Conservation (phyloP, 2,888 invertebrate species). For the Litoditis marina region DNA sequence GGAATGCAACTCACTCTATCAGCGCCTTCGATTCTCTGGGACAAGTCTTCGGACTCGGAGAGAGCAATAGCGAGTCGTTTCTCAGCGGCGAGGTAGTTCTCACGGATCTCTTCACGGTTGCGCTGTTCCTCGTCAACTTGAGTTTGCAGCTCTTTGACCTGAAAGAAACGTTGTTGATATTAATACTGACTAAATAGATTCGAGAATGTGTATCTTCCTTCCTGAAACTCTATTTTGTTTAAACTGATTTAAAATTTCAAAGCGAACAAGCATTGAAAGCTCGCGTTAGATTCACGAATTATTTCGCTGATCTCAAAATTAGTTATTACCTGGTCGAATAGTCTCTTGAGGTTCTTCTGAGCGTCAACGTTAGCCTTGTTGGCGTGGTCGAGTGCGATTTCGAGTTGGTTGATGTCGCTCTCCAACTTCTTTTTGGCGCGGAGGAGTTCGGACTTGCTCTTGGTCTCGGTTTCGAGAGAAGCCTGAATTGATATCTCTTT, state of each 20-base stretch:
- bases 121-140: slow-evolving; percentile 88
- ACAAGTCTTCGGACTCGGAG: slow-evolving; percentile 52
- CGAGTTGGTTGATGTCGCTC: slow-evolving; percentile 99
- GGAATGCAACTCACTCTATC: slow-evolving; percentile 25
- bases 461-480: slow-evolving; percentile 87
- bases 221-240: not conserved
- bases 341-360: slow-evolving; percentile 64
- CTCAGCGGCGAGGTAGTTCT: slow-evolving; percentile 58
- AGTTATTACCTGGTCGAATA: slow-evolving; percentile 37
- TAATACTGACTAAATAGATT: too few relatives aligned
- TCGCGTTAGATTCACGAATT: too few relatives aligned
- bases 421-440: slow-evolving; percentile 82
- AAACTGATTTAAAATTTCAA: too few relatives aligned
- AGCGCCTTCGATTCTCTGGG: slow-evolving; percentile 43
- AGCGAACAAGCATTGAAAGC: too few relatives aligned
- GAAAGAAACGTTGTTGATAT: too few relatives aligned
- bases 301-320: too few relatives aligned
- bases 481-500: slow-evolving; percentile 79
- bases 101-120: slow-evolving; percentile 86
- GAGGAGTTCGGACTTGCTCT: slow-evolving; percentile 75
- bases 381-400: slow-evolving; percentile 96
- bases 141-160: slow-evolving; percentile 72
- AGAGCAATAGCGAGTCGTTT: slow-evolving; percentile 55
- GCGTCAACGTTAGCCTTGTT: slow-evolving; percentile 75
- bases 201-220: not conserved